Conservation (phyloP, 2,113 vertebrate genomes). For the Macquaria australasica region DNA sequence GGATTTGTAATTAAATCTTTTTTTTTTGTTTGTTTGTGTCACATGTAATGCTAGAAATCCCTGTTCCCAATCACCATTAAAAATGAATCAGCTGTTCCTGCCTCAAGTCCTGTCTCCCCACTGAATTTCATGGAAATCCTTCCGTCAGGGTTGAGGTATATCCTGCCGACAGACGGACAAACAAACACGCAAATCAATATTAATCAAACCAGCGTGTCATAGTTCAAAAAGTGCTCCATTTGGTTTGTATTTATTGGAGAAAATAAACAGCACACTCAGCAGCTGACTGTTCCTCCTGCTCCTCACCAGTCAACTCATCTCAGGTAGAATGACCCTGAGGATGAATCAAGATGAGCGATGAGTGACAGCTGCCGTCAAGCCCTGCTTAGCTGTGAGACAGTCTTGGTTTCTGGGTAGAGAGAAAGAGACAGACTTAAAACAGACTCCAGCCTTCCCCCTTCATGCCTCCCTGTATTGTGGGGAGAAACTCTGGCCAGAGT, state of each 20-base stretch:
- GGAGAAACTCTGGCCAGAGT: slow-evolving; percentile 63
- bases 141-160: slow-evolving; percentile 11
- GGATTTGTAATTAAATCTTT: slow-evolving; percentile 22
- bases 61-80: slow-evolving; percentile 18
- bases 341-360: slow-evolving; percentile 25
- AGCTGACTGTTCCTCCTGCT: slow-evolving; percentile 1
- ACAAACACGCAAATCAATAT: slow-evolving; percentile 1
- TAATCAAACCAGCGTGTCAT: slow-evolving; percentile 18
- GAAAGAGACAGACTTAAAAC: slow-evolving; percentile 59
- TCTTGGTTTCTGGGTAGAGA: slow-evolving; percentile 37
- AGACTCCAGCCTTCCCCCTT: slow-evolving; percentile 60
- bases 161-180: slow-evolving; percentile 10
- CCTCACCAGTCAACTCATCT: neutral
- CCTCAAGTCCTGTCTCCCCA: slow-evolving; percentile 23
- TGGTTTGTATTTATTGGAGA: neutral
- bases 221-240: neutral
- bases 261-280: neutral
- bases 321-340: neutral
- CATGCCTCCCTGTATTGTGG: slow-evolving; percentile 73
- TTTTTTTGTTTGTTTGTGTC: slow-evolving; percentile 1
- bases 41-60: slow-evolving; percentile 21
- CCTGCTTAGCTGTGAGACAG: slow-evolving; percentile 43
- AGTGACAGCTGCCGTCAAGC: slow-evolving; percentile 61
- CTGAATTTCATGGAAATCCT: slow-evolving; percentile 17
- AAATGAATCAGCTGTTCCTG: slow-evolving; percentile 39